Base-by-base conservation (phyloP, 2,888 invertebrate genomes). In the Isoperla grammatica region DNA sequence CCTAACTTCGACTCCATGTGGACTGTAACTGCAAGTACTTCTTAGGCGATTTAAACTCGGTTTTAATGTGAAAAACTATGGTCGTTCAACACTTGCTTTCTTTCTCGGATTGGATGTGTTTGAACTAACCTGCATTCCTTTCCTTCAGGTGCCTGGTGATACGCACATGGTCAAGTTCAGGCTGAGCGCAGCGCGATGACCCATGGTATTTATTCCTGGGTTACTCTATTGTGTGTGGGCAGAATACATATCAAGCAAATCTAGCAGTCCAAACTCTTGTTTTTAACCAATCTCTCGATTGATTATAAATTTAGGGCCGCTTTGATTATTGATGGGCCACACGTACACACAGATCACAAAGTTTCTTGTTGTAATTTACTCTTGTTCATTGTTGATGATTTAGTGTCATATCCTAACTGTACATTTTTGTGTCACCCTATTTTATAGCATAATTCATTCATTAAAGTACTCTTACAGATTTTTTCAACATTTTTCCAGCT, bases 181-280 rank as follows among this genome's bases (percentile, higher is more conserved):
- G 17, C 11, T 11, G 15, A 59, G 60, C 60, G 63, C 65, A 48
- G 64, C 60, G 67, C 62, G 66, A 67, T 66, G 74, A 67, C 70
- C 78, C 77, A 78, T 78, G 78, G 78, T 78, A 78, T 77, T 77
- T 78, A 78, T 78, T 76, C 77, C 76, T 77, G 77, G 78, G 77
- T 65, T 64, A 62, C 57, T 63, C 63, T 67, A 64, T 68, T 69
- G 68, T 69, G 72, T 69, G 68, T 69, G 72, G 73, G 73, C 71
- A 73, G 45, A 45, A 45, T 15, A 45, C 3, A 13, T 45, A 17
- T 74, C 79, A 79, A 77, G 66, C 73, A 72, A 67, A 75, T 17
- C 19, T 45, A 17, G 15, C n/a, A n/a, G 15, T n/a, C 17, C 19
- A 19, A 19, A 11, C 11, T 45, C 15, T 15, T 6, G n/a, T 13